phyloP scores from a whole-genome alignment of 1,140 invertebrate species.

The Pseudomyrmex sp. region DNA sequence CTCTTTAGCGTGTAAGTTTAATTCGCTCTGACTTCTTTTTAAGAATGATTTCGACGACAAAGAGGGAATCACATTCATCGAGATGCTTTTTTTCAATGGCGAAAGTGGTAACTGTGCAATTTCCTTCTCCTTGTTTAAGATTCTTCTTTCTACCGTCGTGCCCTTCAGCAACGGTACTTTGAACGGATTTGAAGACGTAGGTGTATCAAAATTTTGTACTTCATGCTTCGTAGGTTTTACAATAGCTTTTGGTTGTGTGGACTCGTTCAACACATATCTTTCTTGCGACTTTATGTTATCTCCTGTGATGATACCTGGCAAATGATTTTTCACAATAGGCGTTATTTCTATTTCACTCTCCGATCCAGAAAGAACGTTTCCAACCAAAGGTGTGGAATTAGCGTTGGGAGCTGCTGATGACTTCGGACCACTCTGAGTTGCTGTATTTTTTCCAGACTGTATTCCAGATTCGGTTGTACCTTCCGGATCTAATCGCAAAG shows the following conservation, averaged over 20 bases:
- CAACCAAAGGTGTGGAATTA: conserved; percentile 78
- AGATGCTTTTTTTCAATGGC: conserved; percentile 80
- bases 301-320: conserved; percentile 74
- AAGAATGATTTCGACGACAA: conserved; percentile 65
- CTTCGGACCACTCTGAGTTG: conserved; percentile 40
- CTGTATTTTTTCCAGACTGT: conserved; percentile 60
- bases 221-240: conserved; percentile 30
- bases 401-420: conserved; percentile 73
- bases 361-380: conserved; percentile 72
- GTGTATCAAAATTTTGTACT: conserved; percentile 52
- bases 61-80: conserved; percentile 79
- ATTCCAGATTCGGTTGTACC: conserved; percentile 78
- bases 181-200: conserved; percentile 65
- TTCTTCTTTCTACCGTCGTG: conserved; percentile 51
- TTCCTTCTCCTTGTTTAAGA: conserved; percentile 48
- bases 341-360: conserved; percentile 84
- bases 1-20: conserved; percentile 78
- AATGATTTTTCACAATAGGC: conserved; percentile 81
- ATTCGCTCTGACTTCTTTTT: conserved; percentile 83
- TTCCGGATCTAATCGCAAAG: conserved; percentile 83
- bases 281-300: conserved; percentile 67
- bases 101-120: conserved; percentile 18
- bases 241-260: conserved; percentile 9
- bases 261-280: conserved; percentile 40
- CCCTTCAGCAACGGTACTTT: conserved; percentile 70